These are phyloP conservation scores for Rhinolophus ferrumequinum DNA, from an alignment of 2,113 vertebrate genomes.

Conservation along the genomic window DNA sequence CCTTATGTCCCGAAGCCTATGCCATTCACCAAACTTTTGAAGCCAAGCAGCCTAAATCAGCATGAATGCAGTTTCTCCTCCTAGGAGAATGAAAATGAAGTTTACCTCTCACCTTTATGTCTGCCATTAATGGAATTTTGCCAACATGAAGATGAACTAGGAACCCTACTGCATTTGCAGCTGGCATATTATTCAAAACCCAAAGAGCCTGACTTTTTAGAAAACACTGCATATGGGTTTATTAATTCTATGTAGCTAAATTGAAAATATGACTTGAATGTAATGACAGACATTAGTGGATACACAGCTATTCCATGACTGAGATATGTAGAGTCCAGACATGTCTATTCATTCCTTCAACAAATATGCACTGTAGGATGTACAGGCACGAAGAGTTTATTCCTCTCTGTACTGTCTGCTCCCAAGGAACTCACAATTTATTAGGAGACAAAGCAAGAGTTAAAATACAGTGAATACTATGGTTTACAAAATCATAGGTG, in stretches of 20 bases:
- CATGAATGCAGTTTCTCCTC: neutral
- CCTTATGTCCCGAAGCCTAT: neutral
- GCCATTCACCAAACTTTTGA: neutral
- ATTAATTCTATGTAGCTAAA: neutral
- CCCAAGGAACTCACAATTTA: neutral
- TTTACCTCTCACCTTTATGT: too few species aligned
- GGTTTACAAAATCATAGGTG: neutral
- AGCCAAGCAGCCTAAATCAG: accelerated
- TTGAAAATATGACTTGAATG: neutral
- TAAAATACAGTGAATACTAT: neutral
- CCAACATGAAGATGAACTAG: neutral
- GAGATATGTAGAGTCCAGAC: neutral
- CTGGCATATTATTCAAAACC: neutral
- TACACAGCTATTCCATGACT: neutral
- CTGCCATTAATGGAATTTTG: neutral
- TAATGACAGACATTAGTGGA: neutral
- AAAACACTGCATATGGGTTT: neutral
- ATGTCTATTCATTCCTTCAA: neutral
- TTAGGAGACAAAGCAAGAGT: neutral
- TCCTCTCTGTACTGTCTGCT: neutral
- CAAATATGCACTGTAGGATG: accelerated
- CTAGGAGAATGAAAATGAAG: neutral
- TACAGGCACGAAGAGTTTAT: neutral
- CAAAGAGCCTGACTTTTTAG: neutral
- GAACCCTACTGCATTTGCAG: accelerated